phyloP scores from a whole-genome alignment of 1,140 invertebrate species.

The Dendroctonus ponderosae region DNA sequence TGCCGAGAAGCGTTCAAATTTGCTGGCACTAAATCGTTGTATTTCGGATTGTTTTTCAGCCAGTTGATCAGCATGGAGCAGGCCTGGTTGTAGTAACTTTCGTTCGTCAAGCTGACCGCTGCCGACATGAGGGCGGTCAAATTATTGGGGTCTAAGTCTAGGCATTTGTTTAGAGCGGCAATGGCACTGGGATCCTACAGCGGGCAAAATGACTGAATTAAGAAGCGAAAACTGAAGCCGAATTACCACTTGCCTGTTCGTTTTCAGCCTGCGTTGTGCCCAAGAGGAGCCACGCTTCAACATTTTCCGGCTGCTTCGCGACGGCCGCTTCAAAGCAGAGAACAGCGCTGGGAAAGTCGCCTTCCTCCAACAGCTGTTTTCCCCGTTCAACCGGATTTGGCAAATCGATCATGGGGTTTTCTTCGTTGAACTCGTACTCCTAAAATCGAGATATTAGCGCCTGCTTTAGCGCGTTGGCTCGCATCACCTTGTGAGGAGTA shows the following conservation, averaged over 20 bases:
- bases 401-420: constrained; percentile 83
- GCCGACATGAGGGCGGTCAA: constrained; percentile 82
- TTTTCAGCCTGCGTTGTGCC: constrained; percentile 93
- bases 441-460: constrained; percentile 41
- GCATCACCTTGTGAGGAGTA: constrained; percentile 62
- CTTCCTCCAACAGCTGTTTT: constrained; percentile 74
- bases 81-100: constrained; percentile 77
- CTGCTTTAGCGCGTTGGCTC: neutral
- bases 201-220: constrained; percentile 8
- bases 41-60: constrained; percentile 83
- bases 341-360: constrained; percentile 93
- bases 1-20: constrained; percentile 53
- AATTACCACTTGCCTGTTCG: constrained; percentile 75
- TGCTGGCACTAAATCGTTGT: constrained; percentile 66
- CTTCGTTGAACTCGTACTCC: constrained; percentile 80
- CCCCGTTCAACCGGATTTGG: constrained; percentile 85
- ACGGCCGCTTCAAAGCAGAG: constrained; percentile 95
- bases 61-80: constrained; percentile 74
- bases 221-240: too few relatives aligned
- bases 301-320: constrained; percentile 77
- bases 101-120: constrained; percentile 95
- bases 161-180: constrained; percentile 80
- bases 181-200: constrained; percentile 81
- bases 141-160: constrained; percentile 81
- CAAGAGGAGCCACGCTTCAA: constrained; percentile 78